phyloP scores from a whole-genome alignment of 2,888 invertebrate genomes.

The Altica lythri region DNA sequence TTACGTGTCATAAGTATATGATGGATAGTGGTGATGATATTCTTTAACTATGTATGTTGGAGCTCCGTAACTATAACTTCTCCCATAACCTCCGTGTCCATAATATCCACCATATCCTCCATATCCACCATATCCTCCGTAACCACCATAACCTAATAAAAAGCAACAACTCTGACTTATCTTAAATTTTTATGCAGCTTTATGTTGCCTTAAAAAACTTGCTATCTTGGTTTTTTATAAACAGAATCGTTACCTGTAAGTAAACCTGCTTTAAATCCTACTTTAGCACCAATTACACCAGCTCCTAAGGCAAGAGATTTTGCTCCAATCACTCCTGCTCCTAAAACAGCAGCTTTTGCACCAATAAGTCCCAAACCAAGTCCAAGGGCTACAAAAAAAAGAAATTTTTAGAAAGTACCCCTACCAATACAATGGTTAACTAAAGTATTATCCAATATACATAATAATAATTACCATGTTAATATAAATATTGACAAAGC shows the following conservation, averaged over 20 bases:
- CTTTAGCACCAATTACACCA: constrained; percentile 22
- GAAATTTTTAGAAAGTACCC: too few species aligned
- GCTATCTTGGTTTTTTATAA: too few species aligned
- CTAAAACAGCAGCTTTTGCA: constrained; percentile 19
- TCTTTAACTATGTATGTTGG: too few species aligned
- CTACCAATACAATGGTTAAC: too few species aligned
- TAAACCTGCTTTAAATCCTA: constrained; percentile 13
- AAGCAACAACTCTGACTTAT: not conserved
- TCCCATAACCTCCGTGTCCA: not conserved
- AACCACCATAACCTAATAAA: constrained; percentile 6
- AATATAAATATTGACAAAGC: too few species aligned
- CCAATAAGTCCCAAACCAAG: constrained; percentile 7
- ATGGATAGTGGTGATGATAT: too few species aligned
- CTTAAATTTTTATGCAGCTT: too few species aligned
- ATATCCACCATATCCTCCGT: constrained; percentile 17
- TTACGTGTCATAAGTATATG: not conserved
- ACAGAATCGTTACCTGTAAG: not conserved
- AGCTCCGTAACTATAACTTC: too few species aligned
- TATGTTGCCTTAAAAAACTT: too few species aligned
- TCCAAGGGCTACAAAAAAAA: too few species aligned
- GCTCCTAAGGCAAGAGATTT: constrained; percentile 35
- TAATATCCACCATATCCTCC: constrained; percentile 15
- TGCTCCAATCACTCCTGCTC: constrained; percentile 34
- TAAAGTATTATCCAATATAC: too few species aligned
- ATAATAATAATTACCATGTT: too few species aligned